Evolutionary conservation across 2,888 invertebrate genomes (phyloP).

Genomic region (Mongoloraphidia duomilia): DNA sequence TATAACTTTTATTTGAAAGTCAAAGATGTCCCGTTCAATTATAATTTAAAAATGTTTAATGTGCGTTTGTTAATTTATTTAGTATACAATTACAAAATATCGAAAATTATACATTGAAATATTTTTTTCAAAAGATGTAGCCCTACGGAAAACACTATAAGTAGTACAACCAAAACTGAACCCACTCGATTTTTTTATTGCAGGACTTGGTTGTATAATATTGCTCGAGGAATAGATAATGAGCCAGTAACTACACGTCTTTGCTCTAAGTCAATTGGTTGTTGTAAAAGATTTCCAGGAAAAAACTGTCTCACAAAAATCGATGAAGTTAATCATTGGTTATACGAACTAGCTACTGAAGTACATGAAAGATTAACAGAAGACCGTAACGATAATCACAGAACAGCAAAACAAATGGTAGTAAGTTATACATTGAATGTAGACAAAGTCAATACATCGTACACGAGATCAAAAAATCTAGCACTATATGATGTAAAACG

Average conservation of each 20-base stretch:
- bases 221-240: slow-evolving; percentile 73
- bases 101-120: slow-evolving; percentile 3
- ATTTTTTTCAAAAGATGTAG: too few species aligned
- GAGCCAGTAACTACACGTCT: slow-evolving; percentile 77
- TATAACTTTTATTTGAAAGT: too few species aligned
- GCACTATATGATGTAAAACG: slow-evolving; percentile 49
- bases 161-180: slow-evolving; percentile 1
- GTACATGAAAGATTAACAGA: slow-evolving; percentile 68
- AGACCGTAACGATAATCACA: slow-evolving; percentile 67
- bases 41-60: too few species aligned
- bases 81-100: neutral
- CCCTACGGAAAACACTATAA: neutral
- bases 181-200: slow-evolving; percentile 13
- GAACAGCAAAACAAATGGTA: slow-evolving; percentile 65
- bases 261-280: slow-evolving; percentile 86
- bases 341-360: slow-evolving; percentile 65
- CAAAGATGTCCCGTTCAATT: too few species aligned
- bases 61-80: neutral
- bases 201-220: slow-evolving; percentile 72
- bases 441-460: slow-evolving; percentile 41
- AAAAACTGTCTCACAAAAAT: slow-evolving; percentile 52
- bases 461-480: slow-evolving; percentile 38
- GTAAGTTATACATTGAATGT: slow-evolving; percentile 51
- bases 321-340: slow-evolving; percentile 63
- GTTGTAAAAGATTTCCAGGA: slow-evolving; percentile 88